These are phyloP conservation scores for Synanthedon andrenaeformis DNA, from an alignment of 2,888 invertebrate species.

Conservation along the genomic window DNA sequence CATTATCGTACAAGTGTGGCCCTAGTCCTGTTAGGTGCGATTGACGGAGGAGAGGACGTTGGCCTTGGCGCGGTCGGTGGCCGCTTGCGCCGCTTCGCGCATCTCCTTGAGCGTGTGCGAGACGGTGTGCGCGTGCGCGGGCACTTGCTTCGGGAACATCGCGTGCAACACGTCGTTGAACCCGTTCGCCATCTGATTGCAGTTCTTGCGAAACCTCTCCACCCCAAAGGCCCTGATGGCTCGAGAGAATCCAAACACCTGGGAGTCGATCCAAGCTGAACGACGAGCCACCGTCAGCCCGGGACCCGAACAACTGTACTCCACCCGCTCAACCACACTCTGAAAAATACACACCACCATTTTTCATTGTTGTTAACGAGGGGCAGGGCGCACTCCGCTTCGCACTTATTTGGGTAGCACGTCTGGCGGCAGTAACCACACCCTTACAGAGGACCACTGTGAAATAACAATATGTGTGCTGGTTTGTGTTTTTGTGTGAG, in stretches of 20 bases:
- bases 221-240: conserved; percentile 91
- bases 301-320: conserved; percentile 80
- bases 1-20: too few relatives aligned
- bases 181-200: conserved; percentile 81
- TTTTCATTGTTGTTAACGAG: too few relatives aligned
- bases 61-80: conserved; percentile 83
- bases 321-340: conserved; percentile 92
- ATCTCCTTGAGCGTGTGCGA: conserved; percentile 66
- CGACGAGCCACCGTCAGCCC: conserved; percentile 83
- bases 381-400: too few relatives aligned
- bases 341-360: conserved; percentile 32
- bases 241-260: conserved; percentile 86
- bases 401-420: too few relatives aligned
- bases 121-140: conserved; percentile 18
- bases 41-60: conserved; percentile 64
- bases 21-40: conserved; percentile 48
- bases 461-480: too few relatives aligned
- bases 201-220: conserved; percentile 90
- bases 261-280: conserved; percentile 91
- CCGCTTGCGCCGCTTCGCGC: conserved; percentile 84
- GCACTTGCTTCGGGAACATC: conserved; percentile 74
- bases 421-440: too few relatives aligned
- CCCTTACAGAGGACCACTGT: too few relatives aligned
- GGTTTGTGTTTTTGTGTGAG: too few relatives aligned
- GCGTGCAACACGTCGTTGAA: conserved; percentile 84